Evolutionary conservation across 2,797 vertebrate genomes (phyloP).

Genomic region (Peromyscus melanophrys): DNA sequence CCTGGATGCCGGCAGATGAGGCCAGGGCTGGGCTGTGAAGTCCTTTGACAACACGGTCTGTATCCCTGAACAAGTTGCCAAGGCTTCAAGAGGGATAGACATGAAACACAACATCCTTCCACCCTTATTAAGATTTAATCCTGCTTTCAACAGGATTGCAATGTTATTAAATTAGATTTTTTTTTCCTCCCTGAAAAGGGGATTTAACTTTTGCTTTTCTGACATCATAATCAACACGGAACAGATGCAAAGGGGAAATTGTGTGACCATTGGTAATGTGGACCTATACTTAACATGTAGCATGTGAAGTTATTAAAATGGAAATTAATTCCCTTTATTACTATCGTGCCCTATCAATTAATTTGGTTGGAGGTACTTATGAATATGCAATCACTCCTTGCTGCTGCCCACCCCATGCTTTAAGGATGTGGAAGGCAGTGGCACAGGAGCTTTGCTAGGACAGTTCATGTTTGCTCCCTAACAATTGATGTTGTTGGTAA

Average conservation of each 20-base stretch:
- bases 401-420: conserved; percentile 69
- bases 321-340: conserved; percentile 89
- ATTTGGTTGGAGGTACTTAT: conserved; percentile 88
- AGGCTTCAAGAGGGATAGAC: conserved; percentile 83
- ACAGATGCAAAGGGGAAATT: conserved; percentile 82
- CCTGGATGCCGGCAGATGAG: conserved; percentile 25
- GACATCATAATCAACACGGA: conserved; percentile 63
- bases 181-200: conserved; percentile 69
- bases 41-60: conserved; percentile 72
- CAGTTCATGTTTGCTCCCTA: conserved; percentile 32
- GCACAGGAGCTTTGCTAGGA: conserved; percentile 3
- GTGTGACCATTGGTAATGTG: conserved; percentile 74
- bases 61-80: conserved; percentile 79
- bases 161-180: conserved; percentile 84
- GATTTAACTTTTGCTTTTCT: conserved; percentile 84
- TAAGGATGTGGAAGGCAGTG: conserved; percentile 3
- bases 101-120: conserved; percentile 81
- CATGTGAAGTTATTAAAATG: conserved; percentile 86
- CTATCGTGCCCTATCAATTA: conserved; percentile 89
- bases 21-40: conserved; percentile 66
- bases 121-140: conserved; percentile 87
- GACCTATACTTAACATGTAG: conserved; percentile 80
- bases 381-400: conserved; percentile 88
- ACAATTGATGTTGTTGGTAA: neutral
- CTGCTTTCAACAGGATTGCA: conserved; percentile 81